Evolutionary conservation across 2,113 vertebrate species (phyloP), one percentile per base, ranked within the genome.

Genomic region (Labeo catla): DNA sequence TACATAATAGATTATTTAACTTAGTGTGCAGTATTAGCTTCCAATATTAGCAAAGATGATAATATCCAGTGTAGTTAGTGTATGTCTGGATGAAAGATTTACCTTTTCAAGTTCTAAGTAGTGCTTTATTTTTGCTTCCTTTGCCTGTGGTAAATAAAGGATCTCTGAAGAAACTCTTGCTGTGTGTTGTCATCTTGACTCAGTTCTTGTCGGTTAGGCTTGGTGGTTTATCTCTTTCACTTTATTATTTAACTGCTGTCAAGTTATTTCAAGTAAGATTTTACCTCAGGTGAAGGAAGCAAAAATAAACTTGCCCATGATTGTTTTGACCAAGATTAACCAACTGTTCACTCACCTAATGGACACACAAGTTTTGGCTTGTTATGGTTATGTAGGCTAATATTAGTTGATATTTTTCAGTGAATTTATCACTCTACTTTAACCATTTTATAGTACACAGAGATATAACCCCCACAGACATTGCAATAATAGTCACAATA

Each of bases 161-260:
- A 9, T 10, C 72, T 50, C 49, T 76, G 6, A 76, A 76, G 45
- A n/a, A 50, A 50, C 45, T 50, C 4, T 21, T 28, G 39, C 4
- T 73, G 72, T 74, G 43, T 74, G 9, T 50, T 76, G 72, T 74
- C 72, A 76, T 49, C n/a, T 3, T 74, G 72, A 74, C 72, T 74
- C 21, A 74, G 43, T 49, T 74, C 45, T 74, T 74, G 72, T 76
- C 21, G 11, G 45, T 28, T 23, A 28, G 21, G 21, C 43, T 76
- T 74, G 16, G 15, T 4, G 3, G 15, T 72, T 43, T 70, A 19
- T 66, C 28, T 34, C n/a, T 70, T 43, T 39, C 6, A 39, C 36
- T 70, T 70, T 70, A 21, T 70, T 43, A 39, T 70, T 43, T 70
- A 43, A 70, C 66, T 70, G 66, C 21, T 74, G 21, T 47, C 43